These are phyloP conservation scores for Drosophila arawakana DNA, from an alignment of 1,140 invertebrate species.

Conservation along the genomic window DNA sequence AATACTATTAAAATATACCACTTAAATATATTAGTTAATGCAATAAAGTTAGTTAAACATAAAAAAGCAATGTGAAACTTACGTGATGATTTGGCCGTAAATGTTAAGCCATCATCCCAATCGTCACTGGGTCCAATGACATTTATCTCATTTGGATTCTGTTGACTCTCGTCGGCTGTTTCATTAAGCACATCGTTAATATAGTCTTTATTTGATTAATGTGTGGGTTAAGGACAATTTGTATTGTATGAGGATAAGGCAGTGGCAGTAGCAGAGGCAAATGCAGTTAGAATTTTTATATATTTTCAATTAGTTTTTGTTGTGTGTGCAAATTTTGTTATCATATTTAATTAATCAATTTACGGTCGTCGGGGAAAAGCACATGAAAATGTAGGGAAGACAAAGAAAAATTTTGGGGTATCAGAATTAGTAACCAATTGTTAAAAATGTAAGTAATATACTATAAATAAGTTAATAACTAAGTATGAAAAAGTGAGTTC, in stretches of 20 bases:
- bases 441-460: neutral
- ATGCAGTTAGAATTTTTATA: slow-evolving; percentile 19
- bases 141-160: slow-evolving; percentile 80
- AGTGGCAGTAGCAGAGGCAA: slow-evolving; percentile 13
- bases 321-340: slow-evolving; percentile 39
- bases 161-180: slow-evolving; percentile 86
- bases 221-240: slow-evolving; percentile 17
- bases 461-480: slow-evolving; percentile 23
- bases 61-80: slow-evolving; percentile 85
- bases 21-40: slow-evolving; percentile 11
- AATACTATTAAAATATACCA: slow-evolving; percentile 10
- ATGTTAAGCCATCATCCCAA: slow-evolving; percentile 93
- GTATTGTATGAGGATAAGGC: slow-evolving; percentile 24
- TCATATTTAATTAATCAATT: slow-evolving; percentile 35
- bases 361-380: slow-evolving; percentile 36
- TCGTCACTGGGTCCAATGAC: slow-evolving; percentile 86
- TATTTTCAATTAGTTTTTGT: slow-evolving; percentile 23
- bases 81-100: slow-evolving; percentile 93
- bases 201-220: slow-evolving; percentile 87
- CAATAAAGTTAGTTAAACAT: slow-evolving; percentile 22
- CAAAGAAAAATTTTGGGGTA: slow-evolving; percentile 52
- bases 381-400: slow-evolving; percentile 44
- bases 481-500: slow-evolving; percentile 7
- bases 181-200: slow-evolving; percentile 92
- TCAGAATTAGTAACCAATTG: slow-evolving; percentile 68